Evolutionary conservation across 2,888 invertebrate species (phyloP), one percentile per base, ranked within the genome.

Genomic region (Cinara cedri): DNA sequence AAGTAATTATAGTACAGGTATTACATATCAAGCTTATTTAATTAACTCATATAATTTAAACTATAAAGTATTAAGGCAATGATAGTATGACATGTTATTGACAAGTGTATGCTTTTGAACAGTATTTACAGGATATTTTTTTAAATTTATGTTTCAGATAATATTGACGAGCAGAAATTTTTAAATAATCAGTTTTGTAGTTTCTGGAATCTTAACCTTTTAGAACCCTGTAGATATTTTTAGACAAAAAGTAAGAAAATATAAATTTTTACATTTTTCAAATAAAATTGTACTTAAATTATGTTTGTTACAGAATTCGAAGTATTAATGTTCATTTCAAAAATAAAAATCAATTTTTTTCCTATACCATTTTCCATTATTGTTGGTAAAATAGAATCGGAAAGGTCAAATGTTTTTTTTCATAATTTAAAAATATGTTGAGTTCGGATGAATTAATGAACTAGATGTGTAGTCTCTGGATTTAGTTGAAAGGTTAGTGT

Each of bases 211-310:
- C 62, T n/a, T 16, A 62, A 62, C n/a, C 62, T 34, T 62, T 16
- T 62, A 34, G 34, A 16, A 62, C 34, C 34, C 34, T 62, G 1
- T 62, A 34, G n/a, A 62, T 34, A 62, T 34, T 62, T 62, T n/a
- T 62, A 34, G 62, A 62, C n/a, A 62, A 62, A n/a, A n/a, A 34
- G 34, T n/a, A 62, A 34, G 34, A 2, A 34, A 62, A 11, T 34
- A 34, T 34, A 26, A 26, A 26, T 60, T 57, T 57, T 57, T 57
- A 34, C 26, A 60, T 34, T 34, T 34, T 34, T 62, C 62, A 62
- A 34, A 62, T n/a, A n/a, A n/a, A n/a, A n/a, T n/a, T n/a, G n/a
- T n/a, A 62, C 62, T 34, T 62, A 62, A 60, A 62, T 62, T 62
- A 62, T 62, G 62, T 62, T 62, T 62, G n/a, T n/a, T 34, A 62